Evolutionary conservation across 2,888 invertebrate species (phyloP), one percentile per base, ranked within the genome.

Genomic region (Cosmia pyralina): DNA sequence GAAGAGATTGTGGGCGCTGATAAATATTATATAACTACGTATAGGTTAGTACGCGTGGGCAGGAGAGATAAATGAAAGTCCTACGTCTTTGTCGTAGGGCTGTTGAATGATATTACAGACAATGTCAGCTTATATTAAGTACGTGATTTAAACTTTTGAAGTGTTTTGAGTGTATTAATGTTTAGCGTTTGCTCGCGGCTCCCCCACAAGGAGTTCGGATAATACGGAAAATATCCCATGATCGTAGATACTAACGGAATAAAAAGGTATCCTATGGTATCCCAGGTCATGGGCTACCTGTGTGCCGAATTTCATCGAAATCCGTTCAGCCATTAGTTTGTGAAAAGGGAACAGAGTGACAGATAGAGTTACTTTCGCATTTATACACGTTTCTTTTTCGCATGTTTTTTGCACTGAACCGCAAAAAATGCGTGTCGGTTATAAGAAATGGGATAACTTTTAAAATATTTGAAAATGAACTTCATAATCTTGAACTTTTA

Each of bases 1-100:
- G 77, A 74, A 55, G 73, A 82, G 79, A 85, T 81, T 85, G 68
- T 44, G n/a, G 59, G 77, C 71, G 68, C 76, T 52, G 22, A 69
- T 55, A 63, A 65, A 79, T 82, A 72, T 76, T 68, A 28, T 67
- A 46, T 19, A 58, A 13, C 28, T 58, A 62, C 15, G 3, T 63
- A 11, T 44, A 52, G 44, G 8, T 60, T 19, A 34, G 6, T 60
- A 28, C 50, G 13, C 38, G 22, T 44, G 22, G 53, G 41, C 13
- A 57, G 55, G 4, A 5, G 50, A 59, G 44, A 34, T 41, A 59
- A 41, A 72, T 79, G 34, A 22, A 60, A 53, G 28, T 46, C 22
- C 7, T 19, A 52, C 0, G n/a, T n/a, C 34, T 38, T 59, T 41
- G 53, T 53, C 15, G 41, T 34, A 28, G 15, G 22, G 0, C 22